phyloP scores from a whole-genome alignment of 2,113 vertebrate genomes.

The Gallinago paraguaiae region DNA sequence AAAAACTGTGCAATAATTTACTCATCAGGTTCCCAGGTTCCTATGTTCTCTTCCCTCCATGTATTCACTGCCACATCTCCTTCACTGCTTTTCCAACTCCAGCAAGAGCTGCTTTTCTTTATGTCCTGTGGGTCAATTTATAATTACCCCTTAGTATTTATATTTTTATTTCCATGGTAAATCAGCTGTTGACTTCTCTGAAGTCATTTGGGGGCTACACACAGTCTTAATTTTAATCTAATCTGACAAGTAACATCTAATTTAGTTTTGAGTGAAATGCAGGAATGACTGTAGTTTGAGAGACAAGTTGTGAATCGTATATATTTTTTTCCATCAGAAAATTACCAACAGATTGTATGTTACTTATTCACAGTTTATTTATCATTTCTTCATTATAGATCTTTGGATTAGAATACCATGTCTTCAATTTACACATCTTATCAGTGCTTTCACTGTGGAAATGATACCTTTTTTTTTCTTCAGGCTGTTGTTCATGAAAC shows the following conservation, averaged over 20 bases:
- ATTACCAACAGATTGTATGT: neutral
- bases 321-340: neutral
- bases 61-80: neutral
- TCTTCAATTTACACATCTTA: neutral
- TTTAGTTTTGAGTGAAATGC: neutral
- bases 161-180: neutral
- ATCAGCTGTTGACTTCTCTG: neutral
- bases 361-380: neutral
- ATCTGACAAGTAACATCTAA: neutral
- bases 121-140: neutral
- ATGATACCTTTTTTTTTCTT: neutral
- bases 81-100: neutral
- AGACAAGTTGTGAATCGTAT: neutral
- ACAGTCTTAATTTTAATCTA: neutral
- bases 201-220: neutral
- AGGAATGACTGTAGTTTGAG: neutral
- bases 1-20: neutral
- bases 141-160: neutral
- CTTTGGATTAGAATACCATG: neutral
- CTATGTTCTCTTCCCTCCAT: neutral
- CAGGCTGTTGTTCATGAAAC: constrained; percentile 96
- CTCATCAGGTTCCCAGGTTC: neutral
- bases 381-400: neutral
- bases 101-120: neutral
- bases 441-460: neutral